Evolutionary conservation across 2,797 vertebrate species (phyloP), one percentile per base, ranked within the genome.

Genomic region (Nothura maculosa): DNA sequence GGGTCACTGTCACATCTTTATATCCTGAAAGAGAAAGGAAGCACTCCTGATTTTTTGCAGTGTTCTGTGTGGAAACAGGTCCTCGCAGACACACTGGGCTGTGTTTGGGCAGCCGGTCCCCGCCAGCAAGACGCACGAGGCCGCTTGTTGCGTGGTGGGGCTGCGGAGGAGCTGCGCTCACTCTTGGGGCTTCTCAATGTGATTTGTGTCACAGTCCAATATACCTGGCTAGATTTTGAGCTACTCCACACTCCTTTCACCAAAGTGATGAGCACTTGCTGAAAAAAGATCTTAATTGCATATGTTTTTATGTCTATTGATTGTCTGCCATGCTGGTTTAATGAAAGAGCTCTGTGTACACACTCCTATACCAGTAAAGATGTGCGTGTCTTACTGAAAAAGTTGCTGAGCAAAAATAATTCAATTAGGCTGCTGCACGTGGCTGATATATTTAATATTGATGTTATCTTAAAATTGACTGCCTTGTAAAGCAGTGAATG

Each of bases 401-500:
- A 77, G 52, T 9, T 54, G 64, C 42, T 28, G 42, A 79, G 67
- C 52, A 70, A 90, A 90, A 58, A 61, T 82, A 90, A 92, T 93
- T 61, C 42, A 90, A 88, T 93, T 92, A 93, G 42, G 34, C 3
- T 11, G 63, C 18, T 90, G 64, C 64, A 72, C 48, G 17, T n/a
- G 61, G 52, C 83, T 50, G 78, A 70, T 38, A 87, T 91, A 72
- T 72, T 92, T 72, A 93, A 92, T 94, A 91, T 90, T 93, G 72
- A 93, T 93, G 67, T 48, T 82, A 47, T 84, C 57, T 92, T 88
- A 52, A 88, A 91, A 58, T 43, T 67, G 52, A 14, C 90, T 90
- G 69, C 58, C 66, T 57, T 86, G 38, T 43, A 84, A 81, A 85
- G 83, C 87, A 77, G 74, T 85, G 80, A 87, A 91, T 86, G 62